Percentiles rank a stretch among this genome's conserved stretches.
phyloP scores from a whole-genome alignment of 2,888 invertebrate species.

The Drosophila demipolita region DNA sequence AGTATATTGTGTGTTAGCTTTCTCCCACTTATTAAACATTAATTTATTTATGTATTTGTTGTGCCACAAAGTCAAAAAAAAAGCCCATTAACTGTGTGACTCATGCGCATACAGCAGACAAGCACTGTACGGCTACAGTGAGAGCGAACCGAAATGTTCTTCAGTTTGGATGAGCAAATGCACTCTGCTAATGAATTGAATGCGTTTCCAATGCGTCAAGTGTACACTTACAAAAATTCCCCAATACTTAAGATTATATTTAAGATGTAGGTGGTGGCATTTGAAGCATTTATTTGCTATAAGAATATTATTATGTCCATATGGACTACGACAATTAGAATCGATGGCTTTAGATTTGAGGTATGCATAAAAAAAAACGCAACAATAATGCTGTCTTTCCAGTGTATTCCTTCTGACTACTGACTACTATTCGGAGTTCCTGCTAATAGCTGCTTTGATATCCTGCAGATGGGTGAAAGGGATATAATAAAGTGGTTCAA shows the following conservation, averaged over 20 bases:
- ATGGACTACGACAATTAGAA: not conserved
- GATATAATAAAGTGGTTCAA: not conserved
- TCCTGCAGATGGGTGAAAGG: not conserved
- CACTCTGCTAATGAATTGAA: constrained; percentile 77
- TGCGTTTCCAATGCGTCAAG: constrained; percentile 49
- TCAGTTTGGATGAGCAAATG: constrained; percentile 67
- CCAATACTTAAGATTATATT: not conserved
- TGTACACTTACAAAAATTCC: constrained; percentile 32
- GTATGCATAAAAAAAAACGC: not conserved
- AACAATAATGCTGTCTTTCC: not conserved
- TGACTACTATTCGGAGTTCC: not conserved
- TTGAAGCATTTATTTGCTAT: not conserved
- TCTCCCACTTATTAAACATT: constrained; percentile 19
- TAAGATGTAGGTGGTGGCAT: not conserved
- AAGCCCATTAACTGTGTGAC: constrained; percentile 33
- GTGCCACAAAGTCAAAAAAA: not conserved
- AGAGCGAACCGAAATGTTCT: constrained; percentile 26
- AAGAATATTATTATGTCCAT: not conserved
- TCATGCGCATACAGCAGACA: constrained; percentile 36
- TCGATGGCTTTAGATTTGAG: not conserved
- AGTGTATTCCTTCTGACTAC: constrained; percentile 20
- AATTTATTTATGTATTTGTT: constrained; percentile 41
- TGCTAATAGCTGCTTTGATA: constrained; percentile 1
- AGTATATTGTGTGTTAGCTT: not conserved
- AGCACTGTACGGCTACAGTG: constrained; percentile 32